Percentiles rank a stretch among this genome's conserved stretches.
phyloP scores from a whole-genome alignment of 1,140 invertebrate species.

The Papilio xuthus region DNA sequence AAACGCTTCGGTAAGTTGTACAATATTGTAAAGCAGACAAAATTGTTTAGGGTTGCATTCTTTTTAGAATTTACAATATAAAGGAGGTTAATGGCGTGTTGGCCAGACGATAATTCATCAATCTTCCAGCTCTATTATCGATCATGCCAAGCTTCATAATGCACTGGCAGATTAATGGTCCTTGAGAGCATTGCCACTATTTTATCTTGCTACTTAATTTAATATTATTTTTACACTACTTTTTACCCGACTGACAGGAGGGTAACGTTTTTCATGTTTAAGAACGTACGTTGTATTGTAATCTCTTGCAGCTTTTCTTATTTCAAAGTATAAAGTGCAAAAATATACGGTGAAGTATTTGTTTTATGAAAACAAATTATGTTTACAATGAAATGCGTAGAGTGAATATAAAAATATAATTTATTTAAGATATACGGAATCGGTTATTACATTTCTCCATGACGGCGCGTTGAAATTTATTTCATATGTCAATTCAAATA shows the following conservation, averaged over 20 bases:
- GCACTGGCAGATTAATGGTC: constrained; percentile 46
- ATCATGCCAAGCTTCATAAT: constrained; percentile 48
- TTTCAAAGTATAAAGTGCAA: no score
- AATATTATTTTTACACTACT: constrained; percentile 17
- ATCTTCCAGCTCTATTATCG: constrained; percentile 45
- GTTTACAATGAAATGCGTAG: not conserved
- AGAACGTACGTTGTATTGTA: no score
- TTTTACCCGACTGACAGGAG: not conserved
- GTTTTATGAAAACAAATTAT: not conserved
- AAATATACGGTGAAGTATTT: not conserved
- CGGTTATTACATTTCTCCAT: not conserved
- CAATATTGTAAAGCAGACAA: not conserved
- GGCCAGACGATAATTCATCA: constrained; percentile 41
- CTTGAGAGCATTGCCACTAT: constrained; percentile 36
- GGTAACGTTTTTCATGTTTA: not conserved
- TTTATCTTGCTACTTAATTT: constrained; percentile 36
- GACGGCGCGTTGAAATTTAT: constrained; percentile 4
- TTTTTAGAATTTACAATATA: constrained; percentile 33
- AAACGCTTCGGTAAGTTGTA: not conserved
- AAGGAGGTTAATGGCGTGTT: constrained; percentile 36
- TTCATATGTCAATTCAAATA: not conserved
- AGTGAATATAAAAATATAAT: not conserved
- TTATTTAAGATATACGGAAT: not conserved
- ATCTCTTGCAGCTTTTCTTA: not conserved
- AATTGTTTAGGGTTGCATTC: constrained; percentile 24